phyloP scores from a whole-genome alignment of 1,140 invertebrate genomes.

The Chionoecetes opilio region DNA sequence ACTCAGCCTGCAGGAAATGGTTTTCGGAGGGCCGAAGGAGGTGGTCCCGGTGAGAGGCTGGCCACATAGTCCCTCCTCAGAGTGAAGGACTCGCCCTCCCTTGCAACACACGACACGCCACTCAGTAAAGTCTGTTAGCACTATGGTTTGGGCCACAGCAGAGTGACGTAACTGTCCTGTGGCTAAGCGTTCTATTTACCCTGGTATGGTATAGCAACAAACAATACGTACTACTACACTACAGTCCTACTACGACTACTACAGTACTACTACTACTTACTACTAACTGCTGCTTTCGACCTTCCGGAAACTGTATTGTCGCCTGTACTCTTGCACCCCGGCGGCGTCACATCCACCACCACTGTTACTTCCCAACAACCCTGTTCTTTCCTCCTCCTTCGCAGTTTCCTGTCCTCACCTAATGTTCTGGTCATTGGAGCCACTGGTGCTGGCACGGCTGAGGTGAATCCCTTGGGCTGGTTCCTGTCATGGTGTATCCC shows the following conservation, averaged over 20 bases:
- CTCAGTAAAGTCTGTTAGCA: background rate
- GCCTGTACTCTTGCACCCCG: too few species aligned
- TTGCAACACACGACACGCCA: background rate
- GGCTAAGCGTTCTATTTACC: too few species aligned
- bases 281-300: too few species aligned
- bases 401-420: background rate
- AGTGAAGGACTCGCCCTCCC: background rate
- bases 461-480: conserved; percentile 61
- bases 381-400: background rate
- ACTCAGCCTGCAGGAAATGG: conserved; percentile 18
- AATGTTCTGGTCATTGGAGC: background rate
- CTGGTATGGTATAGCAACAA: too few species aligned
- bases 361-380: background rate
- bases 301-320: too few species aligned
- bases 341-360: too few species aligned
- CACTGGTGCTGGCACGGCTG: conserved; percentile 55
- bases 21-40: background rate
- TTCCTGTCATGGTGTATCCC: conserved; percentile 65
- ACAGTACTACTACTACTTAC: too few species aligned
- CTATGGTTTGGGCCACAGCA: too few species aligned
- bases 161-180: too few species aligned
- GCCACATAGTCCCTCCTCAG: conserved; percentile 42
- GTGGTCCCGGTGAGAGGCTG: conserved; percentile 34
- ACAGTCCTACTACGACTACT: too few species aligned
- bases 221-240: too few species aligned